Percentiles rank a stretch among this genome's conserved stretches.
Conservation (phyloP, 2,113 vertebrate species). For the Lepus europaeus region DNA sequence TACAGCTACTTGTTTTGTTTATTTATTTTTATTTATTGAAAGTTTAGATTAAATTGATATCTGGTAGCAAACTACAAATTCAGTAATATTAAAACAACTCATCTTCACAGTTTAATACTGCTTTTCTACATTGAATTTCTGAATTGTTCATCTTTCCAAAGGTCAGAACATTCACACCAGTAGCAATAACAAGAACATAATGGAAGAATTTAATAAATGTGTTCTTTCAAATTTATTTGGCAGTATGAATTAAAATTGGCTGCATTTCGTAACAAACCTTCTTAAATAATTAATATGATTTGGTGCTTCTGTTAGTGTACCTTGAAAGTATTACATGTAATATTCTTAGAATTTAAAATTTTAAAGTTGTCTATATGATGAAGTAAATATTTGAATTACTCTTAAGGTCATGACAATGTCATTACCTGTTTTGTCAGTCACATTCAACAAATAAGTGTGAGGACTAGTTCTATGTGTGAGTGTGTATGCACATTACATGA, state of each 20-base stretch:
- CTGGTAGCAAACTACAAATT: conserved; percentile 28
- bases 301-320: not conserved
- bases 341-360: conserved; percentile 55
- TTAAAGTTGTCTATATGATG: not conserved
- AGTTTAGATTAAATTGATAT: conserved; percentile 1
- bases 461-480: not conserved
- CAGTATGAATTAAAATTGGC: conserved; percentile 66
- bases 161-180: conserved; percentile 67
- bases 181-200: conserved; percentile 71
- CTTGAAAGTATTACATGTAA: conserved; percentile 12
- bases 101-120: conserved; percentile 51
- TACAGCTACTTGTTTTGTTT: not conserved
- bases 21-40: conserved; percentile 63
- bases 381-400: conserved; percentile 38
- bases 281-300: conserved; percentile 66
- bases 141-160: conserved; percentile 76
- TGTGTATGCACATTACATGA: not conserved
- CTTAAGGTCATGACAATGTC: not conserved
- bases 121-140: conserved; percentile 64
- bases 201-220: conserved; percentile 74
- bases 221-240: conserved; percentile 74
- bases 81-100: conserved; percentile 52
- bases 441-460: not conserved
- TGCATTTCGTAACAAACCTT: conserved; percentile 39
- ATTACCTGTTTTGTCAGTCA: not conserved